Evolutionary conservation across 2,888 invertebrate genomes (phyloP), one percentile per base, ranked within the genome.

Genomic region (Drosophila birchii): DNA sequence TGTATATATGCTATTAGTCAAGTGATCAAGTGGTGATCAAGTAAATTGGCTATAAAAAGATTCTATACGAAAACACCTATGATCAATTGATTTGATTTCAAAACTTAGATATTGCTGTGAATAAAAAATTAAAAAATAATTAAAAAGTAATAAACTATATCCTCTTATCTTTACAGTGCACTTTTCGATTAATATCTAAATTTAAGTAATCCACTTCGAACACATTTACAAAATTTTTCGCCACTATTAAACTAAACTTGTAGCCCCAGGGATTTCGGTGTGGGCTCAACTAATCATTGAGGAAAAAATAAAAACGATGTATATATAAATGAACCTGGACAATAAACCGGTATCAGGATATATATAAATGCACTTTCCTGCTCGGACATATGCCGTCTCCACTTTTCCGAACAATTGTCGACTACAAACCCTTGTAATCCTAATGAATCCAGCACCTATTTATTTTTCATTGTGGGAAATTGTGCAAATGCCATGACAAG

Each of bases 381-480:
- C 45, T 26, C 60, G 74, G 54, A 62, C 70, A 76, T 71, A 57
- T 14, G 54, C 20, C 45, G 29, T 45, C 26, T 68, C 34, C n/a
- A 38, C 34, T 56, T 69, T 41, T 69, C 47, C 56, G 32, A 47
- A 69, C 69, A 68, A 68, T 68, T 68, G 56, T 68, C 67, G 69
- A 55, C 69, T 68, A 55, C 67, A 55, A 56, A 49, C 67, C 76
- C 80, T 77, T 81, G 86, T 86, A 86, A 86, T 86, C 86, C 86
- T 86, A 86, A 86, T 86, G 86, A 86, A 86, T 88, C 88, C 88
- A 80, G 85, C 75, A 88, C 88, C 88, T 88, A 86, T 86, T 88
- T 86, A 86, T 86, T 88, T 86, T 86, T 88, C 86, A 86, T 84
- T 86, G 86, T 86, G 88, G 88, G 86, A 86, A 86, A 88, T 86